Percentiles rank a stretch among this genome's conserved stretches.
Evolutionary conservation across 2,113 vertebrate species (phyloP).

Genomic region (Potamarius usumacintae): DNA sequence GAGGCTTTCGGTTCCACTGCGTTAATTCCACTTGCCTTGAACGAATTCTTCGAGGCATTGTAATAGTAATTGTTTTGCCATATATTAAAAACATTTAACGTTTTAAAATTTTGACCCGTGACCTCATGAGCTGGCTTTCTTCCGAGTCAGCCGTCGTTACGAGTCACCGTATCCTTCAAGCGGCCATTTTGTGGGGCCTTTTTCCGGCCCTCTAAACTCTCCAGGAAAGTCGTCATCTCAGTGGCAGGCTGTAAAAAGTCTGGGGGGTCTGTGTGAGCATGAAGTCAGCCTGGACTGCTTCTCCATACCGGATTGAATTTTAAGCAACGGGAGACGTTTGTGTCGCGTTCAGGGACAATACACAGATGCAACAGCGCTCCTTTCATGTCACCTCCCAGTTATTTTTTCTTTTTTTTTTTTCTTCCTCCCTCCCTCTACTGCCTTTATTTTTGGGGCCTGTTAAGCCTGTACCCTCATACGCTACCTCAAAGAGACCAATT

Average conservation of each 20-base stretch:
- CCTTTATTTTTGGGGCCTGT: slow-evolving; percentile 41
- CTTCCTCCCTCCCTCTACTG: background rate
- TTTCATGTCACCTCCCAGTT: slow-evolving; percentile 51
- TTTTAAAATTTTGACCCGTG: background rate
- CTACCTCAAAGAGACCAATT: slow-evolving; percentile 53
- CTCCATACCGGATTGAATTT: slow-evolving; percentile 37
- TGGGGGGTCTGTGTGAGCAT: slow-evolving; percentile 51
- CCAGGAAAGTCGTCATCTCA: slow-evolving; percentile 40
- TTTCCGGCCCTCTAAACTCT: slow-evolving; percentile 8
- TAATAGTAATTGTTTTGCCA: background rate
- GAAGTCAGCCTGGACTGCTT: slow-evolving; percentile 8
- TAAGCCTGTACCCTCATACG: slow-evolving; percentile 40
- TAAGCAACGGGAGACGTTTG: background rate
- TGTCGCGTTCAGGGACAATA: slow-evolving; percentile 58
- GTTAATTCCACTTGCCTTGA: background rate
- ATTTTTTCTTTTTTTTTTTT: background rate
- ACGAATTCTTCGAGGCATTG: background rate
- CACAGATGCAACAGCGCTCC: slow-evolving; percentile 56
- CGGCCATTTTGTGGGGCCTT: slow-evolving; percentile 43
- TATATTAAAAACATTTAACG: background rate
- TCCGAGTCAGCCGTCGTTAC: slow-evolving; percentile 10
- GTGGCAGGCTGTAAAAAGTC: slow-evolving; percentile 54
- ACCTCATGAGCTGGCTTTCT: background rate
- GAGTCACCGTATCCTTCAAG: slow-evolving; percentile 21
- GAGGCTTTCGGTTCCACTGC: background rate